Evolutionary conservation across 2,797 vertebrate species (phyloP), one percentile per base, ranked within the genome.

Genomic region (Onychomys leucogaster): DNA sequence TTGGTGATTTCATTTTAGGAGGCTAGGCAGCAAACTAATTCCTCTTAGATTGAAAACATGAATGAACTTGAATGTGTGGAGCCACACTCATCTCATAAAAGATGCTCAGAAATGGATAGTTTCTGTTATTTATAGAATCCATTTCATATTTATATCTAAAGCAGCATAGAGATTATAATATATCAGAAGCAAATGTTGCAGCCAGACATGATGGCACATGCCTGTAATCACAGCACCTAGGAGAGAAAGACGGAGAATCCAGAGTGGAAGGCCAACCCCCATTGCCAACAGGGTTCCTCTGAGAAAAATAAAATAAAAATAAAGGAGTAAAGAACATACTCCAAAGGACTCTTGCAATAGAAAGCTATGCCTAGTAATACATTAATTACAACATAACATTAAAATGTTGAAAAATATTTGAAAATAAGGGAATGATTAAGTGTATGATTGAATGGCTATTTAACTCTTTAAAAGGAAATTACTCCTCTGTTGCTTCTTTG

Each of bases 81-180:
- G 29, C 0, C 32, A 46, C 65, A 80, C 6, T 93, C 29, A 17
- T 52, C 29, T 49, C 37, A n/a, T 12, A 83, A 14, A 91, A 75
- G 17, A 90, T 65, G 78, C 69, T 75, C 43, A 94, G 63, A 95
- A 92, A 83, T 69, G 49, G 21, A 80, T 32, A 69, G n/a, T 88
- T 81, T 75, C 10, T 84, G 9, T 49, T 89, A 43, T 69, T 89
- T 81, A 90, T 16, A 55, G 25, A 84, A 95, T 78, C 46, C 65
- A 6, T 78, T 85, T 92, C 67, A 49, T 90, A 84, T 88, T 94
- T 76, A 61, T 89, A 55, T 55, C 41, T 57, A 94, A 87, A 92
- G 10, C 37, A 92, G 10, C 37, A 84, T 19, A 2, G n/a, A 81
- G 34, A 92, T 27, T 43, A 6, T 86, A 73, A 90, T 75, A 82